phyloP scores from a whole-genome alignment of 2,113 vertebrate genomes.

The Sturnira hondurensis region DNA sequence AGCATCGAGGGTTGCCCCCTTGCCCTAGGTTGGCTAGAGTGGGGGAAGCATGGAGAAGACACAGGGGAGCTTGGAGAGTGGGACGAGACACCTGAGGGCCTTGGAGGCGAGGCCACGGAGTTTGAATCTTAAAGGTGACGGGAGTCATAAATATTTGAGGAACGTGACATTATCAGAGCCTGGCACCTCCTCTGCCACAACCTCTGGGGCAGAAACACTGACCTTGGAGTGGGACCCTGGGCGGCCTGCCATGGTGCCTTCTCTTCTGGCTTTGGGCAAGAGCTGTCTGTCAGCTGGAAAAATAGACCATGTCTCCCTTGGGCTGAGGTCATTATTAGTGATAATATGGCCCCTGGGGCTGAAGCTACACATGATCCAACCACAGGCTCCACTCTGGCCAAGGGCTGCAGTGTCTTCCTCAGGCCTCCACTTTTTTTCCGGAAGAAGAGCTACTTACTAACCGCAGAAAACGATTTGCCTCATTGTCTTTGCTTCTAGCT shows the following conservation, averaged over 20 bases:
- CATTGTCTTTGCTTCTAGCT: background rate
- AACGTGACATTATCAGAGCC: background rate
- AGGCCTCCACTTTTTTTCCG: background rate
- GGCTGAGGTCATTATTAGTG: slow-evolving; percentile 25
- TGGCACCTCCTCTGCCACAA: background rate
- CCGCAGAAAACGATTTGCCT: background rate
- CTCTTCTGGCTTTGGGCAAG: background rate
- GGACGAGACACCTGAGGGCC: background rate
- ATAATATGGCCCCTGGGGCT: slow-evolving; percentile 22
- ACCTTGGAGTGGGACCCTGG: background rate
- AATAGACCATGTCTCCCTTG: background rate
- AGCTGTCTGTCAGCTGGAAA: background rate
- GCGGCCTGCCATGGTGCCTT: background rate
- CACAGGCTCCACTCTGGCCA: background rate
- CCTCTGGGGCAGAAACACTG: background rate
- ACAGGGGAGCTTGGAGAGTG: background rate
- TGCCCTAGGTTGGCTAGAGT: background rate
- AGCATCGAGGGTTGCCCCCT: no score
- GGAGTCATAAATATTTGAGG: background rate
- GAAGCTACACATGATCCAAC: background rate
- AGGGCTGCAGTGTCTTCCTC: background rate
- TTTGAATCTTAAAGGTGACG: background rate
- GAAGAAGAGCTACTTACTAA: background rate
- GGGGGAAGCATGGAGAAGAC: background rate
- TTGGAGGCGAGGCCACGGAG: accelerated